Evolutionary conservation across 1,140 invertebrate genomes (phyloP), one percentile per base, ranked within the genome.

Genomic region (Tenebrio molitor): DNA sequence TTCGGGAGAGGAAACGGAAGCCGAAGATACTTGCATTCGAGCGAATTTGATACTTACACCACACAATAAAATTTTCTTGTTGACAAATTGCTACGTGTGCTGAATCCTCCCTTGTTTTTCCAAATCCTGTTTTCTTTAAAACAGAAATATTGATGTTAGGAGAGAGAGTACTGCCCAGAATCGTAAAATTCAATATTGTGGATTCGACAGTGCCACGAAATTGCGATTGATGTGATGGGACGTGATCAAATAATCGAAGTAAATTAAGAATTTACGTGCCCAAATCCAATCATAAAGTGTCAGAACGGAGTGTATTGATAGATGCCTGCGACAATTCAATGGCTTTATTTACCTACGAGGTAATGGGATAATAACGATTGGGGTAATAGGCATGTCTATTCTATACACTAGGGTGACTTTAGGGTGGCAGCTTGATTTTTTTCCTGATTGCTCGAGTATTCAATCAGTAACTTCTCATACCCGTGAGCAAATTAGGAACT

Each of bases 21-120:
- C 16, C 17, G 15, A 14, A 7, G 17, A 44, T 44, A 44, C 42
- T 44, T 12, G 42, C 42, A 44, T 12, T 17, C 8, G 16, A 16
- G n/a, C 12, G 17, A 44, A 44, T 44, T 50, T 5, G 15, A 42
- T 42, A 6, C 41, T 42, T 16, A 42, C 41, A 16, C 12, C 12
- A 42, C 8, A 19, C 17, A 50, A 50, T 50, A 50, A 50, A 50
- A 50, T 50, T 50, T 21, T 21, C 44, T 50, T 50, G 17, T 21
- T 17, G 16, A 50, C 6, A 21, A 50, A 50, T 50, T 50, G 41
- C 41, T 42, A 42, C 41, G 17, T 42, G 41, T 42, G 41, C 14
- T 16, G 41, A 42, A 42, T 42, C 17, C 15, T 42, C 17, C 15
- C 14, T n/a, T 42, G 41, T 42, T 42, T 42, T 1, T 15, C 5